phyloP scores from a whole-genome alignment of 2,113 vertebrate genomes.

The Pitta sordida region DNA sequence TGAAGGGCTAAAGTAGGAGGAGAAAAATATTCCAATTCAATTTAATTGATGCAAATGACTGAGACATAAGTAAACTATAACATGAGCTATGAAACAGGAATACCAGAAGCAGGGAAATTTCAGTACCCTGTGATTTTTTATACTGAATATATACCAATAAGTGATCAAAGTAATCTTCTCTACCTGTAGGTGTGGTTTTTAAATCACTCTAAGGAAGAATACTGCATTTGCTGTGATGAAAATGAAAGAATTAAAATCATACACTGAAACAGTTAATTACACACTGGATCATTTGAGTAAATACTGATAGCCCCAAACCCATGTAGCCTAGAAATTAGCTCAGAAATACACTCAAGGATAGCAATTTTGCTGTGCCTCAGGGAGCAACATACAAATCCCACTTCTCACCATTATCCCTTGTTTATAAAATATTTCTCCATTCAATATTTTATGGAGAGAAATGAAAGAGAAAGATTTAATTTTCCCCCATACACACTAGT shows the following conservation, averaged over 20 bases:
- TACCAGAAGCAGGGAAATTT: not conserved
- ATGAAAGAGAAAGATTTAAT: not conserved
- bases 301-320: not conserved
- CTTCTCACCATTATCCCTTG: not conserved
- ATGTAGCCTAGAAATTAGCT: not conserved
- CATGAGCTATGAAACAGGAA: conserved; percentile 27
- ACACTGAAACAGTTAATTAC: not conserved
- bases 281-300: not conserved
- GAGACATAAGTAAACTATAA: conserved; percentile 51
- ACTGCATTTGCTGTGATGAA: not conserved
- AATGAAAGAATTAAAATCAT: not conserved
- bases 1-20: conserved; percentile 55
- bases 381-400: not conserved
- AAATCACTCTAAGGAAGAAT: not conserved
- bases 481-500: not conserved
- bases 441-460: not conserved
- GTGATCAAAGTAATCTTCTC: not conserved
- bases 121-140: not conserved
- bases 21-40: conserved; percentile 53
- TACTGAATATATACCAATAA: not conserved
- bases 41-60: conserved; percentile 65
- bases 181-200: not conserved
- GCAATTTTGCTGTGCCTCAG: not conserved
- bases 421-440: not conserved
- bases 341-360: not conserved